Evolutionary conservation across 2,797 vertebrate species (phyloP).

Genomic region (Bradypodion ventrale): DNA sequence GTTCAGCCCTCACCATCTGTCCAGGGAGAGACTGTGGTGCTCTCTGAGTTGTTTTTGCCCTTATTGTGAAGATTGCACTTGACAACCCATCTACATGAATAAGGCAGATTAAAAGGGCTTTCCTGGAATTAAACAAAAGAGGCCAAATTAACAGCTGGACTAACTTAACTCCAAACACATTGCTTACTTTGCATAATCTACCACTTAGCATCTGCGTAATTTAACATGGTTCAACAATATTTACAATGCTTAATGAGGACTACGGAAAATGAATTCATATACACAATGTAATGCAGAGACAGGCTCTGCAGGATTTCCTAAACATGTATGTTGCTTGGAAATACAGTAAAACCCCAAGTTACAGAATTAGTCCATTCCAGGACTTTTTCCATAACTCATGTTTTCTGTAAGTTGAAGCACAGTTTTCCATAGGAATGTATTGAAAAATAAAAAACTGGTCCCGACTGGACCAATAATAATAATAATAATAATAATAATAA

Average conservation of each 20-base stretch:
- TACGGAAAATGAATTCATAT: background rate
- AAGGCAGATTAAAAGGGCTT: slow-evolving; percentile 41
- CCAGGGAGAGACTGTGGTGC: slow-evolving; percentile 32
- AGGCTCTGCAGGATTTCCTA: background rate
- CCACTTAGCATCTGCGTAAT: slow-evolving; percentile 64
- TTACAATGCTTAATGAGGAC: slow-evolving; percentile 40
- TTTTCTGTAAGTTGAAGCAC: too few species aligned
- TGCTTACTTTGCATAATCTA: slow-evolving; percentile 51
- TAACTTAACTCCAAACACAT: slow-evolving; percentile 52
- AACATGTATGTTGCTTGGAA: background rate
- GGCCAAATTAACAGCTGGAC: slow-evolving; percentile 50
- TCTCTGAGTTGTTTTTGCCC: slow-evolving; percentile 9
- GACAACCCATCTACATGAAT: slow-evolving; percentile 51
- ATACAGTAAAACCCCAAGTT: too few species aligned
- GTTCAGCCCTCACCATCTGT: slow-evolving; percentile 69
- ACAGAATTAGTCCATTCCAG: too few species aligned
- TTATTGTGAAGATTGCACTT: slow-evolving; percentile 51
- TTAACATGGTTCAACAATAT: slow-evolving; percentile 55
- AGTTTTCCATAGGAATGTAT: too few species aligned
- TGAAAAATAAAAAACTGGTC: too few species aligned
- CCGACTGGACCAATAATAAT: too few species aligned
- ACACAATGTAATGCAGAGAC: background rate
- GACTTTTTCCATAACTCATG: too few species aligned
- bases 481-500: too few species aligned
- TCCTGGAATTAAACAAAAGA: slow-evolving; percentile 41